These are phyloP conservation scores for Steinernema khuongi DNA, from an alignment of 1,140 invertebrate species.

Conservation along the genomic window DNA sequence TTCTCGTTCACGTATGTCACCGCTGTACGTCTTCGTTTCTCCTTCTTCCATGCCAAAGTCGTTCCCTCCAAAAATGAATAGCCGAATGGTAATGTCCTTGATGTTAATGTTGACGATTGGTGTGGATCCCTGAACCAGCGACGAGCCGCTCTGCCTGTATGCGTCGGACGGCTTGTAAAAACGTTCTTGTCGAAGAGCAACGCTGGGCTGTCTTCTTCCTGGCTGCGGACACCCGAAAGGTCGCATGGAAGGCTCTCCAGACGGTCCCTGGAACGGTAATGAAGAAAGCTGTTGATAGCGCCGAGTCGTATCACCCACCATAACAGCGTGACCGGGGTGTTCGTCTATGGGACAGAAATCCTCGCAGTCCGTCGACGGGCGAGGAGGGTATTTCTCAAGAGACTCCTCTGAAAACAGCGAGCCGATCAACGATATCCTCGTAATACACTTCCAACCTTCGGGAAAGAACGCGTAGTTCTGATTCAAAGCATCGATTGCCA, in stretches of 20 bases:
- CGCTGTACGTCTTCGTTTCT: neutral
- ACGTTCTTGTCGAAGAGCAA: neutral
- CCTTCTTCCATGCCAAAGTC: constrained; percentile 36
- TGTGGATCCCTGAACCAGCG: constrained; percentile 17
- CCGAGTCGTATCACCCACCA: neutral
- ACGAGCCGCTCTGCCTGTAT: constrained; percentile 5
- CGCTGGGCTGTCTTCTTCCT: neutral
- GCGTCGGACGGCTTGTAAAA: neutral
- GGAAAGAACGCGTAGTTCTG: constrained; percentile 4
- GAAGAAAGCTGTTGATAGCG: neutral
- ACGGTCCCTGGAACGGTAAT: constrained; percentile 25
- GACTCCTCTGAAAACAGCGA: neutral
- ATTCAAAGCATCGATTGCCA: neutral
- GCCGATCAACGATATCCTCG: neutral
- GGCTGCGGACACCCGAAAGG: constrained; percentile 7
- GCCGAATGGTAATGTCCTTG: constrained; percentile 36
- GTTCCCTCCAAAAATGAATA: constrained; percentile 44
- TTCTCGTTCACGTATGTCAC: constrained; percentile 35
- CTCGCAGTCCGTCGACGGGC: neutral
- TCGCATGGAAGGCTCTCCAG: constrained; percentile 37
- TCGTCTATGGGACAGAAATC: constrained; percentile 4
- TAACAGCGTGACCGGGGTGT: neutral
- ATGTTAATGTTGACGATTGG: constrained; percentile 31
- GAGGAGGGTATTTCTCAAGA: constrained; percentile 1
- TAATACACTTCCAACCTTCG: neutral